These are phyloP conservation scores for Cervus canadensis DNA, from an alignment of 2,113 vertebrate genomes.

Conservation along the genomic window DNA sequence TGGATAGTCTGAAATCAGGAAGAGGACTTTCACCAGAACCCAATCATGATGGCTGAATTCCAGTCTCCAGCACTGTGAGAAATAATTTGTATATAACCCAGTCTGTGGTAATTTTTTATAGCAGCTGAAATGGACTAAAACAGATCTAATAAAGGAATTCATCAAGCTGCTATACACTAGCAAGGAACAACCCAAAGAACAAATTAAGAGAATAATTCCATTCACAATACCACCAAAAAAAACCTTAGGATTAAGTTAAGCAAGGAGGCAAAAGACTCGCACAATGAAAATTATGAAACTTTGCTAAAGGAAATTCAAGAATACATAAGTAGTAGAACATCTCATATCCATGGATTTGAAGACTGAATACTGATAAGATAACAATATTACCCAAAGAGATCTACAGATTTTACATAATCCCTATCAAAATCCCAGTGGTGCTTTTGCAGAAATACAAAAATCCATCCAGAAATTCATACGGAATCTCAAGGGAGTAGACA, in stretches of 20 bases:
- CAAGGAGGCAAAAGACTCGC: background rate
- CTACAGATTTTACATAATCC: background rate
- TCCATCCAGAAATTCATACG: background rate
- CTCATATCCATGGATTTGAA: background rate
- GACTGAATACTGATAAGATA: background rate
- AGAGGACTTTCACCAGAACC: background rate
- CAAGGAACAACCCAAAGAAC: background rate
- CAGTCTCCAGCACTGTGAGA: background rate
- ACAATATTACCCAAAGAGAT: background rate
- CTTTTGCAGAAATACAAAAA: background rate
- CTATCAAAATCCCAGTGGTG: background rate
- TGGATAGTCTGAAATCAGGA: background rate
- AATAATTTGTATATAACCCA: background rate
- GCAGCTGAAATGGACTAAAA: background rate
- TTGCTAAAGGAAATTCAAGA: background rate
- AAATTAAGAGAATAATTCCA: background rate
- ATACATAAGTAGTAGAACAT: background rate
- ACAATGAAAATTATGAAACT: background rate
- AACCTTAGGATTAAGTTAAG: background rate
- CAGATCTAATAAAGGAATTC: background rate
- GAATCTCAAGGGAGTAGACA: background rate
- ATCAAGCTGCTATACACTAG: background rate
- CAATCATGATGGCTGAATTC: background rate
- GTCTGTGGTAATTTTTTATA: background rate
- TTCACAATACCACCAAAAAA: background rate